Conservation (phyloP, 2,797 vertebrate species). For the Clamator glandarius region DNA sequence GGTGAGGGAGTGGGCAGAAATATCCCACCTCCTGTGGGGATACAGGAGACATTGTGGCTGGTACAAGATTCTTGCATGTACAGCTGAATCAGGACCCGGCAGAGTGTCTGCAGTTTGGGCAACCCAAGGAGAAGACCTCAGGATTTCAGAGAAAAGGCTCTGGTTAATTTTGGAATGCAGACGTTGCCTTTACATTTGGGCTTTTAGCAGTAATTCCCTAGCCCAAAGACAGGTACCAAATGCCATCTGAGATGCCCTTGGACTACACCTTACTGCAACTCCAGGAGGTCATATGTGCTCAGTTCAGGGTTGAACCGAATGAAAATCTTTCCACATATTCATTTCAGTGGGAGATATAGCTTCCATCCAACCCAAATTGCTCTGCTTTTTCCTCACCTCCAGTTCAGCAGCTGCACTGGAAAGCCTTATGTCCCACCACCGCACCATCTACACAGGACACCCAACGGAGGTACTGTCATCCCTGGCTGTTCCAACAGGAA, state of each 20-base stretch:
- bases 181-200: background rate
- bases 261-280: background rate
- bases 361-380: background rate
- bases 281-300: background rate
- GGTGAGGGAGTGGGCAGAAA: background rate
- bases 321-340: background rate
- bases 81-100: background rate
- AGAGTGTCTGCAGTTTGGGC: background rate
- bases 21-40: accelerated
- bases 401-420: background rate
- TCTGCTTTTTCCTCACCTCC: background rate
- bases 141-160: background rate
- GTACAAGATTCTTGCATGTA: background rate
- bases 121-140: background rate
- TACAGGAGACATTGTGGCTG: background rate
- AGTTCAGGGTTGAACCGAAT: background rate
- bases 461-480: accelerated
- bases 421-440: accelerated
- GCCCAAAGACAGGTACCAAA: background rate
- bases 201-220: background rate
- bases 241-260: background rate
- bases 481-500: background rate
- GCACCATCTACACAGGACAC: too few species aligned
- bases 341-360: background rate
- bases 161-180: background rate